Evolutionary conservation across 2,113 vertebrate species (phyloP).

Genomic region (Heterochromis multidens): DNA sequence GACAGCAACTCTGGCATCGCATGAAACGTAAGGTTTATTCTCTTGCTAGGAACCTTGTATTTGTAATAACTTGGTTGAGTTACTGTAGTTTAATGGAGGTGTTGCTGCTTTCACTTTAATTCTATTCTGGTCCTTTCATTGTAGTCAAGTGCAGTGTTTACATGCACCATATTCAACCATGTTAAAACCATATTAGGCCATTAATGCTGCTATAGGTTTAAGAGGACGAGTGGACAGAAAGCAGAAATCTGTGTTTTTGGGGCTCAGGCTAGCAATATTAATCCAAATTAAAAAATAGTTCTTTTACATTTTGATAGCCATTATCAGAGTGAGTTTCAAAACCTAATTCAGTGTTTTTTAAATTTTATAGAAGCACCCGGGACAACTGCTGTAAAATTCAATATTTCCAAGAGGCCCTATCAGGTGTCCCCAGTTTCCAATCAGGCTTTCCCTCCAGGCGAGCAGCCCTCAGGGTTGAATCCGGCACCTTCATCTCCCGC

Average conservation of each 20-base stretch:
- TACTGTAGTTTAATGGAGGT: background rate
- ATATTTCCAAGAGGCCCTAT: constrained; percentile 85
- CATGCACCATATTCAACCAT: background rate
- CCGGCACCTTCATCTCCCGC: constrained; percentile 45
- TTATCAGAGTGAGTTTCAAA: background rate
- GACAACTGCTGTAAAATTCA: constrained; percentile 84
- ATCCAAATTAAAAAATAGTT: background rate
- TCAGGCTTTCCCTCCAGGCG: constrained; percentile 74
- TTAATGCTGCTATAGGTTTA: background rate
- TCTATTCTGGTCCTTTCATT: background rate
- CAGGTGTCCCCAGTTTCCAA: constrained; percentile 72
- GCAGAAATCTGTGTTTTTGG: background rate
- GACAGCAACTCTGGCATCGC: constrained; percentile 86
- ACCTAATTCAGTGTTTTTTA: background rate
- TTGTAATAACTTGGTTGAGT: background rate
- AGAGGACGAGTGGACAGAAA: background rate
- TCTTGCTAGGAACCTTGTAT: background rate
- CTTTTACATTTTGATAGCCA: background rate
- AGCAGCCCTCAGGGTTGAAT: constrained; percentile 62
- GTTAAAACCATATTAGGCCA: background rate
- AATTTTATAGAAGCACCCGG: constrained; percentile 82
- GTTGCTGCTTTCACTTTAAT: background rate
- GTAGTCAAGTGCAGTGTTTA: background rate
- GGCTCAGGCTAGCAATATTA: background rate
- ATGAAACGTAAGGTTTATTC: constrained; percentile 75